A percentile compares a stretch with the other conserved stretches of the same genome.
Evolutionary conservation across 2,113 vertebrate genomes (phyloP).

Genomic region (Seriola aureovittata): DNA sequence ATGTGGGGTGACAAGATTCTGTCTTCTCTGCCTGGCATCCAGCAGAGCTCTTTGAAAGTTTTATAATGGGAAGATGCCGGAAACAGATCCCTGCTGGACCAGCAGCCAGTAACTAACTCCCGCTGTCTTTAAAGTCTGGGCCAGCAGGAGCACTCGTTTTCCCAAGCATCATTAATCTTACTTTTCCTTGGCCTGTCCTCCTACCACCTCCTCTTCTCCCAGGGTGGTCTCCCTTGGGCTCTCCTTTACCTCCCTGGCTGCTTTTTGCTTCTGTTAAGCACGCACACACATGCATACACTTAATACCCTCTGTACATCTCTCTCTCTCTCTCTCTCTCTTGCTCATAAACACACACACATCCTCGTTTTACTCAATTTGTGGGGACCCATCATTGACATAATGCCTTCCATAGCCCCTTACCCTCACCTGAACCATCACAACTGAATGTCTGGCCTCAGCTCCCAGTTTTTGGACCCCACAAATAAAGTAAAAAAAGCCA

Average conservation of each 20-base stretch:
- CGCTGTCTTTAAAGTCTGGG: constrained; percentile 74
- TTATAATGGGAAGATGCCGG: constrained; percentile 66
- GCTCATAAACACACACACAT: constrained; percentile 9
- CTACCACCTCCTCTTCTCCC: constrained; percentile 69
- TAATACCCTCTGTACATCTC: background rate
- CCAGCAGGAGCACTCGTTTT: constrained; percentile 76
- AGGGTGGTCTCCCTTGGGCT: constrained; percentile 75
- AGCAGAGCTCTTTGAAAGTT: constrained; percentile 46
- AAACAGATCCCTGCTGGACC: constrained; percentile 69
- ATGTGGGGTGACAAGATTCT: constrained; percentile 30
- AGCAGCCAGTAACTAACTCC: constrained; percentile 77
- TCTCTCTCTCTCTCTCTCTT: background rate
- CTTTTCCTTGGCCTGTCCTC: constrained; percentile 79
- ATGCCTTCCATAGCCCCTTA: too few species aligned
- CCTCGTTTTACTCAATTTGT: too few species aligned
- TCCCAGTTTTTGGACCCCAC: too few species aligned
- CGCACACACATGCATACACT: constrained; percentile 25
- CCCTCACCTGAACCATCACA: too few species aligned
- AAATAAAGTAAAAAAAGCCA: too few species aligned
- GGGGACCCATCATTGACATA: too few species aligned
- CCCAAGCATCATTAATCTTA: constrained; percentile 84
- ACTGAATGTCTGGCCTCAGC: background rate
- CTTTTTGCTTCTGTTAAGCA: constrained; percentile 46
- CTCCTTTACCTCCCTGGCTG: constrained; percentile 71
- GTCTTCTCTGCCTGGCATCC: constrained; percentile 31